These are phyloP conservation scores for Phrynocephalus forsythii DNA, from an alignment of 2,797 vertebrate species.

Conservation along the genomic window DNA sequence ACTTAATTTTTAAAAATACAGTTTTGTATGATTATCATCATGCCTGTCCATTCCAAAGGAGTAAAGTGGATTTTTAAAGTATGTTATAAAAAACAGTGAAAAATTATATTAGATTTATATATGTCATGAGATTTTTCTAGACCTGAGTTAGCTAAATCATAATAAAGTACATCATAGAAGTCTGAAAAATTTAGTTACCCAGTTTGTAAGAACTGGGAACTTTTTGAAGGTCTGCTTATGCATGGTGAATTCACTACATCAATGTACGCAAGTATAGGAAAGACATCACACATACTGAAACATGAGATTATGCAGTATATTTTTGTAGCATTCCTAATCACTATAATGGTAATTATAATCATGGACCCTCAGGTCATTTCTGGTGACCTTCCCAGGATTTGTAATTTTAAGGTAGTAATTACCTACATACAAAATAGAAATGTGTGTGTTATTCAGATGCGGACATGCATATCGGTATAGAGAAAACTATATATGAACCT, in stretches of 20 bases:
- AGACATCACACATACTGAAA: background rate
- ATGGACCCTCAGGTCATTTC: too few relatives aligned
- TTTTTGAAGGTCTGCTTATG: background rate
- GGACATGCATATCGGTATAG: background rate
- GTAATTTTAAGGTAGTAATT: background rate
- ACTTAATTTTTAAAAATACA: conserved; percentile 4
- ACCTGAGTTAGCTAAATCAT: background rate
- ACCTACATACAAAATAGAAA: background rate
- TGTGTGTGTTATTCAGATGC: background rate
- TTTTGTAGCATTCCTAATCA: background rate
- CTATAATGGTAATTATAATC: background rate
- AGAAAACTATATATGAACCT: too few relatives aligned
- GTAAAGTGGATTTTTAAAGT: conserved; percentile 8
- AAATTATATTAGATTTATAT: background rate
- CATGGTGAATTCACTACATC: background rate
- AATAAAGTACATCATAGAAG: background rate
- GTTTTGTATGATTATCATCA: conserved; percentile 18
- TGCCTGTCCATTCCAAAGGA: conserved; percentile 7
- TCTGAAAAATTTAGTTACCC: background rate
- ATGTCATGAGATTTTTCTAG: background rate
- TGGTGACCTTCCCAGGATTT: too few relatives aligned
- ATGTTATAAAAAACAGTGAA: background rate
- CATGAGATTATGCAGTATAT: background rate
- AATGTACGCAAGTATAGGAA: background rate
- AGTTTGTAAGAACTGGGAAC: background rate